phyloP scores from a whole-genome alignment of 1,140 invertebrate species.

The Eubasilissa regina region DNA sequence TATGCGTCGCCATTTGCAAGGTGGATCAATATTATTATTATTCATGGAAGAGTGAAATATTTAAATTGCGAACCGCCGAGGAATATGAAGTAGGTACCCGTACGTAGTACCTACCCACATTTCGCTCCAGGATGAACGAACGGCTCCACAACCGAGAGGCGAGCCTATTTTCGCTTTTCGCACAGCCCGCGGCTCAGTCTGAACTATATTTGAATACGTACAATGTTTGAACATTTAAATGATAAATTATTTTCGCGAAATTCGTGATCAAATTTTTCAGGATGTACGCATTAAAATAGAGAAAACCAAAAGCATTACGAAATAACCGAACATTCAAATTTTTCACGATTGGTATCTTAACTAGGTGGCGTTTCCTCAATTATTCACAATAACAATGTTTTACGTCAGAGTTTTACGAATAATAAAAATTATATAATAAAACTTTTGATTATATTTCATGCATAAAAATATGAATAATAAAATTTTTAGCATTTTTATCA shows the following conservation, averaged over 20 bases:
- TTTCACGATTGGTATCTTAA: too few species aligned
- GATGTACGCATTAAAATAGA: too few species aligned
- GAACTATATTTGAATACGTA: background rate
- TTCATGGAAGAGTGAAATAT: constrained; percentile 28
- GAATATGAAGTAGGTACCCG: background rate
- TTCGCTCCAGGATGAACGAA: constrained; percentile 23
- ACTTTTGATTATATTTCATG: too few species aligned
- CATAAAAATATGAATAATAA: too few species aligned
- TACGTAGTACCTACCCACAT: background rate
- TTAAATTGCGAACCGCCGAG: constrained; percentile 1
- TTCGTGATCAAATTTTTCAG: too few species aligned
- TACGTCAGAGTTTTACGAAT: too few species aligned
- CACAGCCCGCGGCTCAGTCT: background rate
- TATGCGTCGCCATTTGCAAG: constrained; percentile 18
- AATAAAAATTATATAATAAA: too few species aligned
- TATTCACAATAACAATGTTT: too few species aligned
- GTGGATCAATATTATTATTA: background rate
- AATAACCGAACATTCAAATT: too few species aligned
- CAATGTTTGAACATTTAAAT: constrained; percentile 6
- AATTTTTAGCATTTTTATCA: too few species aligned
- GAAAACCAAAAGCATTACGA: too few species aligned
- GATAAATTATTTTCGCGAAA: background rate
- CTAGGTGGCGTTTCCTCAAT: too few species aligned
- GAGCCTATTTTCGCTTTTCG: constrained; percentile 16
- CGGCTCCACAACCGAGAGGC: background rate